These are phyloP conservation scores for Xylota segnis DNA, from an alignment of 2,888 invertebrate species.

Conservation along the genomic window DNA sequence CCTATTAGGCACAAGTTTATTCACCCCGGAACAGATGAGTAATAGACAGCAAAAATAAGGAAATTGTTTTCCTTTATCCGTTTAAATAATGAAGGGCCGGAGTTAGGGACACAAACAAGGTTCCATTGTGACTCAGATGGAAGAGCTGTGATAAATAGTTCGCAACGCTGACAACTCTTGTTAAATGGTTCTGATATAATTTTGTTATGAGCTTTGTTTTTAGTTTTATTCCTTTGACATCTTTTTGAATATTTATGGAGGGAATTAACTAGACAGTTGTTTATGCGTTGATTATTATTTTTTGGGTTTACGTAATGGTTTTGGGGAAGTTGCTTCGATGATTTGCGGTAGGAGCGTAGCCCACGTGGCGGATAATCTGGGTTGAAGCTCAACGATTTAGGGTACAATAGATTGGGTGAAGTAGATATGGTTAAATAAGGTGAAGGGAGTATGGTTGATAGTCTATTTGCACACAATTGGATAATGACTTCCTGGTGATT, in stretches of 20 bases:
- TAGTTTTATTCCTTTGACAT: conserved; percentile 11
- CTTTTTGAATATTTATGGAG: background rate
- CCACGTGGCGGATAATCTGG: too few species aligned
- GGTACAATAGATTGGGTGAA: too few species aligned
- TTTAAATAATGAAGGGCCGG: conserved; percentile 1
- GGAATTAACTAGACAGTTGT: background rate
- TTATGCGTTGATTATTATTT: background rate
- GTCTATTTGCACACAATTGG: too few species aligned
- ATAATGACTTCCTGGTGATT: too few species aligned
- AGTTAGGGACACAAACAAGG: conserved; percentile 13
- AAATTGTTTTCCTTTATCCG: background rate
- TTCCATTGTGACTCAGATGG: conserved; percentile 17
- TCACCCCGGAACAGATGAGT: conserved; percentile 7
- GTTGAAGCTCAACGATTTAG: too few species aligned
- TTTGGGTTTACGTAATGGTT: background rate
- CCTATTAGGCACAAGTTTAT: background rate
- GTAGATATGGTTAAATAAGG: too few species aligned
- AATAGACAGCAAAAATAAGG: background rate
- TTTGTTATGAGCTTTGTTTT: background rate
- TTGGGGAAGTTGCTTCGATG: too few species aligned
- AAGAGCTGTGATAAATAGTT: conserved; percentile 14
- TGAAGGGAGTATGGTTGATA: too few species aligned
- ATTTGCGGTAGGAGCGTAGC: too few species aligned
- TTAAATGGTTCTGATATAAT: conserved; percentile 1
- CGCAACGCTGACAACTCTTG: conserved; percentile 1